phyloP scores from a whole-genome alignment of 2,113 vertebrate species.

The Thamnaconus septentrionalis region DNA sequence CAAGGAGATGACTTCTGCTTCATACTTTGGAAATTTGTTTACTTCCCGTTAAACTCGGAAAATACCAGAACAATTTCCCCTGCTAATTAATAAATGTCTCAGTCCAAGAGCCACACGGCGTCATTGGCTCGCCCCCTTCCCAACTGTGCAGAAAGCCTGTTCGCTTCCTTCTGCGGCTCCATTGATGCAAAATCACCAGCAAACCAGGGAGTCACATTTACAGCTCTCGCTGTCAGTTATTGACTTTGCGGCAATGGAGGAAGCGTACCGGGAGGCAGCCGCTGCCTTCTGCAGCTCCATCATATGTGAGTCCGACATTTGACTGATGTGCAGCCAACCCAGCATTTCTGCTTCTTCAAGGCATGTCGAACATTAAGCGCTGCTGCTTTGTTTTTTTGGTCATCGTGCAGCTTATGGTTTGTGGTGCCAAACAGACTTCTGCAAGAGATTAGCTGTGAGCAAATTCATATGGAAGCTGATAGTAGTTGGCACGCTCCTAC shows the following conservation, averaged over 20 bases:
- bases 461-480: conserved; percentile 30
- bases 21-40: no score
- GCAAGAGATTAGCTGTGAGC: conserved; percentile 23
- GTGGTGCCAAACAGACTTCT: no score
- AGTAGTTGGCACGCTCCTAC: conserved; percentile 16
- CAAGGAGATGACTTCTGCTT: no score
- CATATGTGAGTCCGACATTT: conserved; percentile 16
- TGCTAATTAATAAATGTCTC: no score
- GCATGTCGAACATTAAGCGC: conserved; percentile 21
- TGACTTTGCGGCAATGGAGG: not conserved
- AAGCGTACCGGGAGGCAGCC: not conserved
- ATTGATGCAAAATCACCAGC: not conserved
- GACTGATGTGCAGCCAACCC: conserved; percentile 45
- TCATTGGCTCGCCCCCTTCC: no score
- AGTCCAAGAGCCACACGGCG: no score
- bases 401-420: conserved; percentile 5
- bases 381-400: conserved; percentile 20
- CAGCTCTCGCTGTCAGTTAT: not conserved
- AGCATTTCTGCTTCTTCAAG: conserved; percentile 39
- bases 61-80: no score
- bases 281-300: not conserved
- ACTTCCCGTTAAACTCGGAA: no score
- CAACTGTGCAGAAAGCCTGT: no score
- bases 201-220: no score
- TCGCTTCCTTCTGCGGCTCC: no score